phyloP scores from a whole-genome alignment of 1,140 invertebrate species.

The Solen grandis region DNA sequence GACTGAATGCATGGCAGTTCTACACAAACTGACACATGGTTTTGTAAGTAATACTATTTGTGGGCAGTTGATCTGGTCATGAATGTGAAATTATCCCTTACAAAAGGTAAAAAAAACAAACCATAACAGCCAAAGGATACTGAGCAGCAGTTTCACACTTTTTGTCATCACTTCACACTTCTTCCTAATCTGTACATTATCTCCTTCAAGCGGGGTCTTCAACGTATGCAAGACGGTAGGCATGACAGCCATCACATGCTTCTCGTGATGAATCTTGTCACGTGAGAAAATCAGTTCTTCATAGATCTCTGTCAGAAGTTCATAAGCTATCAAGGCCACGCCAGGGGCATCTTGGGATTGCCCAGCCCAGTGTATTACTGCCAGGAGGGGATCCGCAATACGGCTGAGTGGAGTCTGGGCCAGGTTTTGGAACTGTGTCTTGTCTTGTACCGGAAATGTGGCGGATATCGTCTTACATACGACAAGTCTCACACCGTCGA shows the following conservation, averaged over 20 bases:
- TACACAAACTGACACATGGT: too few species aligned
- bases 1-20: too few species aligned
- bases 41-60: too few species aligned
- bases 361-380: slow-evolving; percentile 69
- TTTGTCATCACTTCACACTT: slow-evolving; percentile 66
- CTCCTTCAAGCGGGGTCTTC: slow-evolving; percentile 51
- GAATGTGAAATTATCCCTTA: too few species aligned
- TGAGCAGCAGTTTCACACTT: slow-evolving; percentile 64
- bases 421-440: slow-evolving; percentile 33
- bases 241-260: slow-evolving; percentile 63
- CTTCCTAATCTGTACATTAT: slow-evolving; percentile 52
- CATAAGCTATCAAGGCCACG: slow-evolving; percentile 64
- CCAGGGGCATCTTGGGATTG: slow-evolving; percentile 63
- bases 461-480: slow-evolving; percentile 68
- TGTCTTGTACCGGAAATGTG: slow-evolving; percentile 53
- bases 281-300: slow-evolving; percentile 71
- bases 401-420: slow-evolving; percentile 54
- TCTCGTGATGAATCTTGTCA: slow-evolving; percentile 56
- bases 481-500: slow-evolving; percentile 59
- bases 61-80: too few species aligned
- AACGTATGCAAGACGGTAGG: slow-evolving; percentile 63
- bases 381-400: slow-evolving; percentile 67
- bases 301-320: slow-evolving; percentile 73
- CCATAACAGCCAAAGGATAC: slow-evolving; percentile 54
- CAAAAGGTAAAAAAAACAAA: too few species aligned